phyloP scores from a whole-genome alignment of 1,140 invertebrate species.

The Rhopalosiphum padi region DNA sequence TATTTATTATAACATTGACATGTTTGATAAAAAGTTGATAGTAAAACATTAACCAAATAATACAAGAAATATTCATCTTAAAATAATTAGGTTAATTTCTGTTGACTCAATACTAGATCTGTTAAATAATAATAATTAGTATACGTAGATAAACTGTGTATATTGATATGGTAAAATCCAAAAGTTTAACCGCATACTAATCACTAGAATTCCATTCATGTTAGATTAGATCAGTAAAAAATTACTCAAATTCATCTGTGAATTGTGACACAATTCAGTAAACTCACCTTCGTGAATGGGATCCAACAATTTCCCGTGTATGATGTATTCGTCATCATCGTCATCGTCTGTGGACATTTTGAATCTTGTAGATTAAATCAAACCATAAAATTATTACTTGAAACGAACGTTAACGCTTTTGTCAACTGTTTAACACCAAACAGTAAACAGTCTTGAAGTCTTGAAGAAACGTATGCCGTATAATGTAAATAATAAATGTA shows the following conservation, averaged over 20 bases:
- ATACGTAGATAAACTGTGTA: not conserved
- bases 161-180: not conserved
- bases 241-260: not conserved
- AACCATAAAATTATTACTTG: not conserved
- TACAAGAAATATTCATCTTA: not conserved
- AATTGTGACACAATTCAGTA: not conserved
- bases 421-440: not conserved
- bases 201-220: not conserved
- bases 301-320: constrained; percentile 78
- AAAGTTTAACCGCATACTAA: not conserved
- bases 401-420: not conserved
- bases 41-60: not conserved
- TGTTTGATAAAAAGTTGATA: not conserved
- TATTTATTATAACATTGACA: too few relatives aligned
- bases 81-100: too few relatives aligned
- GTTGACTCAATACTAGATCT: not conserved
- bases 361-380: not conserved
- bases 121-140: not conserved
- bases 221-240: not conserved
- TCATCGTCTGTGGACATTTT: constrained; percentile 63
- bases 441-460: too few relatives aligned
- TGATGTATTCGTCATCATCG: constrained; percentile 73
- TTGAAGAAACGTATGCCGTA: too few relatives aligned
- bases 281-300: constrained; percentile 78
- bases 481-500: too few relatives aligned